phyloP scores from a whole-genome alignment of 2,888 invertebrate genomes.

The Spodoptera exigua region DNA sequence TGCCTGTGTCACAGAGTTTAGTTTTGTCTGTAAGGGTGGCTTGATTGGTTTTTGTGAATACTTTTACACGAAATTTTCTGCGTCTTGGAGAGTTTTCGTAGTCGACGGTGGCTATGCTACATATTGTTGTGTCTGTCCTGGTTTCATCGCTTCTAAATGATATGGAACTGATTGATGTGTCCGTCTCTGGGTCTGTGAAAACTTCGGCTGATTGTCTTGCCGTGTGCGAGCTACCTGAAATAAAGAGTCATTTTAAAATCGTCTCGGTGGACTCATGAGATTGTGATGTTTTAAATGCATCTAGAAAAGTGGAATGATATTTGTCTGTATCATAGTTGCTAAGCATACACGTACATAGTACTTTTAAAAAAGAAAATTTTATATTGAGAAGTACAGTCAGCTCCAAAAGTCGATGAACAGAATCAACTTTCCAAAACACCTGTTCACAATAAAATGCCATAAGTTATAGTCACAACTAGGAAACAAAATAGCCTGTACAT shows the following conservation, averaged over 20 bases:
- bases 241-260: neutral
- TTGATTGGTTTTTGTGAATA: slow-evolving; percentile 65
- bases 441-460: too few species aligned
- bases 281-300: too few species aligned
- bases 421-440: too few species aligned
- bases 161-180: slow-evolving; percentile 23
- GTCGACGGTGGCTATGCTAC: slow-evolving; percentile 61
- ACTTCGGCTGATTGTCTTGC: neutral
- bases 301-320: too few species aligned
- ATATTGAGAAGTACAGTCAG: too few species aligned
- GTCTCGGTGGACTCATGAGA: too few species aligned
- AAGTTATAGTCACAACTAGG: too few species aligned
- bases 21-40: slow-evolving; percentile 64
- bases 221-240: slow-evolving; percentile 15
- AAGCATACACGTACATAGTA: too few species aligned
- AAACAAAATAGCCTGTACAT: too few species aligned
- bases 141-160: slow-evolving; percentile 43
- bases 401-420: too few species aligned
- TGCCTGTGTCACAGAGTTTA: slow-evolving; percentile 66
- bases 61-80: slow-evolving; percentile 38
- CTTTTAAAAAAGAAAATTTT: too few species aligned
- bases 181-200: slow-evolving; percentile 6
- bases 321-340: too few species aligned
- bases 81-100: slow-evolving; percentile 41
- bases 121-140: slow-evolving; percentile 66